Evolutionary conservation across 2,113 vertebrate species (phyloP).

Genomic region (Stomatorhinus ivindoensis): DNA sequence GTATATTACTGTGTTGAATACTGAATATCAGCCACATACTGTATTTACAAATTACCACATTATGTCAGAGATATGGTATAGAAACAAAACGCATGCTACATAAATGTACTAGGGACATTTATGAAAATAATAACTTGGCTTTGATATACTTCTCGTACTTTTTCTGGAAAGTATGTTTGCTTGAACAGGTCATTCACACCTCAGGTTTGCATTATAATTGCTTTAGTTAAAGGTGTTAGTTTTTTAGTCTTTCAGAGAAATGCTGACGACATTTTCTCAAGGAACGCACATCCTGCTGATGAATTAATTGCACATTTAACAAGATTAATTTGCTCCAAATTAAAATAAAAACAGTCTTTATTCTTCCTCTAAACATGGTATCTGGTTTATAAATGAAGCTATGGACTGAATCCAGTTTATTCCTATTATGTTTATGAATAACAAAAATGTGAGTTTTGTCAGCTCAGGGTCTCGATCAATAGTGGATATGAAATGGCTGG

Average conservation of each 20-base stretch:
- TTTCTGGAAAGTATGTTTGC: background rate
- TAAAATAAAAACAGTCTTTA: conserved; percentile 52
- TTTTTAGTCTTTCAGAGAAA: background rate
- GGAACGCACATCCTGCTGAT: background rate
- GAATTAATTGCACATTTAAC: conserved; percentile 30
- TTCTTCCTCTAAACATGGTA: conserved; percentile 51
- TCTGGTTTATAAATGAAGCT: conserved; percentile 59
- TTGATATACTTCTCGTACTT: background rate
- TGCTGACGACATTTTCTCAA: background rate
- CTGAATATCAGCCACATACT: background rate
- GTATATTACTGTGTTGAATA: background rate
- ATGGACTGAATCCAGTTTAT: conserved; percentile 42
- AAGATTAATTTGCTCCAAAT: conserved; percentile 49
- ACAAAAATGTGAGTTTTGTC: background rate
- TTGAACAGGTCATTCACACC: background rate
- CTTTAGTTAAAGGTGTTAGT: background rate
- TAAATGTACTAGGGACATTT: background rate
- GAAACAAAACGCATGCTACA: background rate
- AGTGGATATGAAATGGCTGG: conserved; percentile 50
- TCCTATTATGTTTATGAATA: conserved; percentile 7
- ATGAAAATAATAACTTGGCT: background rate
- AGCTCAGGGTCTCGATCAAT: conserved; percentile 38
- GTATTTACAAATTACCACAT: background rate
- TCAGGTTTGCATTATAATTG: background rate
- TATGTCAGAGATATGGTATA: background rate